Evolutionary conservation across 2,113 vertebrate genomes (phyloP), one percentile per base, ranked within the genome.

Genomic region (Gnathonemus longibarbis): DNA sequence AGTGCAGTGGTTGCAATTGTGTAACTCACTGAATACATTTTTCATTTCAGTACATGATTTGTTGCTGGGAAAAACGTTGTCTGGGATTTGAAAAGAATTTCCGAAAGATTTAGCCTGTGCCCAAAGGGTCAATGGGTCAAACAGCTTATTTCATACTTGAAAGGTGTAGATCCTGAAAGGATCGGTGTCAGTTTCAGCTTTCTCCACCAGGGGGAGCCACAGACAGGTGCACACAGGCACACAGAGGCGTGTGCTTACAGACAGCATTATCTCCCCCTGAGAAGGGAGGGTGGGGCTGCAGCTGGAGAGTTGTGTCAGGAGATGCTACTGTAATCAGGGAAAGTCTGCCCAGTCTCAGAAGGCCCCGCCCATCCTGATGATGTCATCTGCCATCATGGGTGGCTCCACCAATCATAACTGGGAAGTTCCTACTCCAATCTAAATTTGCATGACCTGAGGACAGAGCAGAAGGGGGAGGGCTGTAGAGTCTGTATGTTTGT

Each of bases 91-190:
- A 24, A 10, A 24, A 27, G 15, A 93, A 92, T 93, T 92, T 93
- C 93, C 90, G 92, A 92, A 91, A 52, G 90, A 91, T 92, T 92
- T 93, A 94, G 93, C 92, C 91, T 85, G 94, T 95, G 94, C 94
- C 94, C 95, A 95, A 95, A 96, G 94, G 95, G 95, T 95, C 96
- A 95, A 96, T 94, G 92, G 90, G 91, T 94, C 91, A 92, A 94
- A 94, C 93, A 95, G 94, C 95, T 96, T 96, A 94, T 91, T 94
- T 95, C 91, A 93, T 93, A 95, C 2, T 93, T 91, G 90, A 95
- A 94, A 91, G 83, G 90, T 95, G 94, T 96, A 92, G 95, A 96
- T 91, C 95, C 92, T 52, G 90, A 45, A 19, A 90, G 94, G 95
- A 92, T 94, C 95, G 89, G 91, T 95, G 95, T 96, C 96, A 91